Evolutionary conservation across 2,888 invertebrate genomes (phyloP).

Genomic region (Brachynemurus nebulosus): DNA sequence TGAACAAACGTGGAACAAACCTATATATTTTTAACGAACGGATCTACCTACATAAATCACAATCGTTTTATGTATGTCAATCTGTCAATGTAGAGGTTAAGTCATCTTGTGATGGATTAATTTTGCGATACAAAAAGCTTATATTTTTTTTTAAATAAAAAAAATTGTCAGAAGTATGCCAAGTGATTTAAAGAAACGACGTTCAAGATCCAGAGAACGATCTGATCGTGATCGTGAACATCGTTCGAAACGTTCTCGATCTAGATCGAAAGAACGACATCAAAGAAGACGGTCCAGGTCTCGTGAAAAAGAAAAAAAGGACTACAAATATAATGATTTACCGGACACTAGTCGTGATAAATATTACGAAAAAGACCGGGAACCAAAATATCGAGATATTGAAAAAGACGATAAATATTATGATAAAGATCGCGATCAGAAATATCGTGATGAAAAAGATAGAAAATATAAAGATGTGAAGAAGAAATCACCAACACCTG

Average conservation of each 20-base stretch:
- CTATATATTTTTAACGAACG: no score
- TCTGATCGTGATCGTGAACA: conserved; percentile 15
- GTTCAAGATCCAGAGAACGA: conserved; percentile 32
- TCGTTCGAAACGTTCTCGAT: conserved; percentile 26
- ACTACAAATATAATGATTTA: conserved; percentile 20
- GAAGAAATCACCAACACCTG: conserved; percentile 27
- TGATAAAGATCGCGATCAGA: conserved; percentile 22
- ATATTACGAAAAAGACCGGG: conserved; percentile 22
- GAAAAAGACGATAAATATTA: no score
- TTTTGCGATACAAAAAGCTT: no score
- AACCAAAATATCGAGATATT: conserved; percentile 28
- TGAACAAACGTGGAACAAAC: no score
- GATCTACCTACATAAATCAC: no score
- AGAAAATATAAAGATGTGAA: conserved; percentile 31
- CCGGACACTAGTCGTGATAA: conserved; percentile 22
- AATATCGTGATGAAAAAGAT: conserved; percentile 27
- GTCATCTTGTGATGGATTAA: no score
- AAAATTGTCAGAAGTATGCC: neutral
- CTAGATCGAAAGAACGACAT: conserved; percentile 29
- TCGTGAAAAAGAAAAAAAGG: conserved; percentile 25
- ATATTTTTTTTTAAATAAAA: no score
- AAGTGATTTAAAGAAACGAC: conserved; percentile 24
- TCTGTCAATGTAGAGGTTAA: no score
- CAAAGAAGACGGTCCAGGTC: conserved; percentile 26
- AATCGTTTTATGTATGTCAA: no score